Evolutionary conservation across 1,140 invertebrate species (phyloP), one percentile per base, ranked within the genome.

Genomic region (Ceratoteleas bidentatus): DNA sequence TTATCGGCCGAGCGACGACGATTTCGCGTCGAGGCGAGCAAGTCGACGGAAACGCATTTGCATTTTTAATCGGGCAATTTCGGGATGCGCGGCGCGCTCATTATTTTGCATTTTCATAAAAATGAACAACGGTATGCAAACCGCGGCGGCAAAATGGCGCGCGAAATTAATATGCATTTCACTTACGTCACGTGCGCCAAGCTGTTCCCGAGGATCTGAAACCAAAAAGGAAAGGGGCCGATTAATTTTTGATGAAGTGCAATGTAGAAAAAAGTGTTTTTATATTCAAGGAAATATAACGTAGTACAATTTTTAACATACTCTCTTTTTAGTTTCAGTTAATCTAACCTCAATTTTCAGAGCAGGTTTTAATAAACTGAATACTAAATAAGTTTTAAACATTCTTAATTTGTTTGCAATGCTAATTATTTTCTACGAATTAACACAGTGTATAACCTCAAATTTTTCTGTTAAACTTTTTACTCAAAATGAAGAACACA

Each of bases 1-100:
- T 43, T 43, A 10, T 43, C 40, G 8, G n/a, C n/a, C 40, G 40
- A 43, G 40, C 40, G 40, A n/a, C n/a, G n/a, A 6, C 40, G 40
- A 10, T 43, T 10, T 43, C 9, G 40, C 40, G 8, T 6, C 40
- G 13, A 61, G 8, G 1, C 40, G 13, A 61, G 33, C 11, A 34
- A 60, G 36, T 60, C 47, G 32, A 9, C 36, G 45, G 16, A 76
- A 53, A 38, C 49, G 34, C 33, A 61, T 76, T 68, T 76, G 64
- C 54, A 76, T 76, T 76, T 68, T 61, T 76, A 66, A 68, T 76
- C 64, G 14, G 68, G 40, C 57, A 76, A 56, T 68, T 54, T 66
- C 62, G 45, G 54, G 54, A 60, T 49, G 34, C 11, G 34, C 43
- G 14, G 4, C 56, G 47, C 34, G n/a, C 16, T 40, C 9, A 53